These are phyloP conservation scores for Drosophila leontia DNA, from an alignment of 1,140 invertebrate species.

Conservation along the genomic window DNA sequence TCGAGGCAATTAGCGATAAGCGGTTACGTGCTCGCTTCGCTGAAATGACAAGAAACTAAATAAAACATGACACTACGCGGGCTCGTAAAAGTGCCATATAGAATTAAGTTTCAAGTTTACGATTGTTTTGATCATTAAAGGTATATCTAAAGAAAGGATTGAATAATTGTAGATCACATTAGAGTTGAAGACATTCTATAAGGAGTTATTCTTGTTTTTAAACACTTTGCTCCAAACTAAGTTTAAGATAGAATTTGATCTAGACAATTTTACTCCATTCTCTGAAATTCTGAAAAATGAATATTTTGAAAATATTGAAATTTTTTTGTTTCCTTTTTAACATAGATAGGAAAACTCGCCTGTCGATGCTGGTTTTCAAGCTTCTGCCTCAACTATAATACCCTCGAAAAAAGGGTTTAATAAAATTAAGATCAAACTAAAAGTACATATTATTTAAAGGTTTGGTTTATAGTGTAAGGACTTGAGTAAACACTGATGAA, in stretches of 20 bases:
- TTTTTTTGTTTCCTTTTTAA: too few relatives aligned
- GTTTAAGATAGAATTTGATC: not conserved
- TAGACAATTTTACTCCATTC: not conserved
- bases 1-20: slow-evolving; percentile 53
- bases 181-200: not conserved
- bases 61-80: not conserved
- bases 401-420: too few relatives aligned
- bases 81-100: not conserved
- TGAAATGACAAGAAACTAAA: slow-evolving; percentile 3
- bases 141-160: not conserved
- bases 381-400: too few relatives aligned
- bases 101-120: slow-evolving; percentile 3
- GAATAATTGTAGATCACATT: slow-evolving; percentile 1
- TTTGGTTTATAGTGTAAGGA: not conserved
- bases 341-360: too few relatives aligned
- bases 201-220: not conserved
- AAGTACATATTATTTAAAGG: not conserved
- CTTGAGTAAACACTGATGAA: not conserved
- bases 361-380: too few relatives aligned
- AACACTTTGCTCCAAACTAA: not conserved
- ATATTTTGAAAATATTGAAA: too few relatives aligned
- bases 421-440: not conserved
- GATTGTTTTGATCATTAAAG: slow-evolving; percentile 4
- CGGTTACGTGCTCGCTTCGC: slow-evolving; percentile 34
- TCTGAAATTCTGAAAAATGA: too few relatives aligned